Percentiles rank a stretch among this genome's conserved stretches.
These are phyloP conservation scores for Clostera curtula DNA, from an alignment of 2,888 invertebrate species.

Conservation along the genomic window DNA sequence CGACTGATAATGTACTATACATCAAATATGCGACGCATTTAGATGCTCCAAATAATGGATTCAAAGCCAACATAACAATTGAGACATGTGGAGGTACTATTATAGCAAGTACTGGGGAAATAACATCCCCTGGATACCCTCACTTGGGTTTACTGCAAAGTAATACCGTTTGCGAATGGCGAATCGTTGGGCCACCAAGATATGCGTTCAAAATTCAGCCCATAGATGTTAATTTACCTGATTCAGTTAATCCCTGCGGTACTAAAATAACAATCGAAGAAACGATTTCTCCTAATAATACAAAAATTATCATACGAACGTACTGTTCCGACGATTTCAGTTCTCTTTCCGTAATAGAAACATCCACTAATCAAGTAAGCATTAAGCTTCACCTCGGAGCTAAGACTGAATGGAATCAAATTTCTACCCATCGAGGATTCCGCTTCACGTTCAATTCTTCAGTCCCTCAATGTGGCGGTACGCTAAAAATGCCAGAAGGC, in stretches of 20 bases:
- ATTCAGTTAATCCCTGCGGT: constrained; percentile 38
- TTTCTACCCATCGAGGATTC: constrained; percentile 68
- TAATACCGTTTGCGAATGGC: constrained; percentile 82
- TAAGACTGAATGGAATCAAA: constrained; percentile 38
- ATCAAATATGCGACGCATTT: constrained; percentile 83
- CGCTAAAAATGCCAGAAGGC: constrained; percentile 77
- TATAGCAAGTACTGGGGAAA: constrained; percentile 70
- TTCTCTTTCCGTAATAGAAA: constrained; percentile 28
- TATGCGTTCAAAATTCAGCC: constrained; percentile 35
- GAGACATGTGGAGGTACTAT: constrained; percentile 80
- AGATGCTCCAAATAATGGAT: constrained; percentile 83
- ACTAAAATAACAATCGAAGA: constrained; percentile 54
- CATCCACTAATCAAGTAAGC: constrained; percentile 44
- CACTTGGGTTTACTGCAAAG: constrained; percentile 58
- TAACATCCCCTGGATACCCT: constrained; percentile 83
- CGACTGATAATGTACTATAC: constrained; percentile 79
- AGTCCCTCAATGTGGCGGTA: constrained; percentile 79
- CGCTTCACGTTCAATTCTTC: constrained; percentile 76
- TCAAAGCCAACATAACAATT: constrained; percentile 80
- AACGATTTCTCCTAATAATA: constrained; percentile 35
- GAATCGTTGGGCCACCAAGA: constrained; percentile 63
- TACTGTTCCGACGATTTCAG: constrained; percentile 30
- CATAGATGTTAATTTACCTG: constrained; percentile 40
- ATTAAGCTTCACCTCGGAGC: constrained; percentile 47
- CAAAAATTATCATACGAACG: constrained; percentile 32